phyloP scores from a whole-genome alignment of 2,888 invertebrate genomes.

The Romanomermis culicivorax region DNA sequence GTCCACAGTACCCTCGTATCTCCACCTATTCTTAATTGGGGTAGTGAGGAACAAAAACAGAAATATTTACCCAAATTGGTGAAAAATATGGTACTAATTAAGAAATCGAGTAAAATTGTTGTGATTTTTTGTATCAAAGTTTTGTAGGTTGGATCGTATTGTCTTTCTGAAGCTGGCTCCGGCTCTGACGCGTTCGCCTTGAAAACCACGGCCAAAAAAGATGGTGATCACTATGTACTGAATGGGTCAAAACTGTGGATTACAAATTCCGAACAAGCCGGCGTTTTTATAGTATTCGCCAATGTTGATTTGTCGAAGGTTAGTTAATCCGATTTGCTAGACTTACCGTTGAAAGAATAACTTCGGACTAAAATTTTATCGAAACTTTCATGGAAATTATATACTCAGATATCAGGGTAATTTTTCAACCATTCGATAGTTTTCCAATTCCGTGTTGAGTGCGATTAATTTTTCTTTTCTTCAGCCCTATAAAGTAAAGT shows the following conservation, averaged over 20 bases:
- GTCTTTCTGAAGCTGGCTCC: constrained; percentile 65
- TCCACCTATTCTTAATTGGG: constrained; percentile 57
- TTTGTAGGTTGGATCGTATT: constrained; percentile 64
- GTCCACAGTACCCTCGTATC: constrained; percentile 85
- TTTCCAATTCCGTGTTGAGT: too few species aligned
- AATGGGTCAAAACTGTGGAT: constrained; percentile 98
- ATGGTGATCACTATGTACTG: constrained; percentile 62
- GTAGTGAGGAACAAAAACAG: constrained; percentile 63
- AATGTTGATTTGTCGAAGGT: constrained; percentile 68
- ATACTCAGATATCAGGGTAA: not conserved
- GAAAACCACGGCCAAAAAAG: constrained; percentile 70
- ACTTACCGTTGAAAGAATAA: not conserved
- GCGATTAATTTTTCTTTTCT: too few species aligned
- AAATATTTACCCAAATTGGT: constrained; percentile 67
- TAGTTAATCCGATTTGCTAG: too few species aligned
- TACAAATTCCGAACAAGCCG: constrained; percentile 77
- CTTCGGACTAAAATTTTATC: constrained; percentile 4
- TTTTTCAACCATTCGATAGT: too few species aligned
- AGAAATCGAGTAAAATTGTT: too few species aligned
- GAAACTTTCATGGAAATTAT: not conserved
- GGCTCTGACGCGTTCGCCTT: constrained; percentile 90
- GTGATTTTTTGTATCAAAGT: not conserved
- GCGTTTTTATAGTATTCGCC: constrained; percentile 76
- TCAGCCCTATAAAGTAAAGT: too few species aligned
- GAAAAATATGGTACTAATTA: constrained; percentile 54